A percentile compares a stretch with the other conserved stretches of the same genome.
Conservation (phyloP, 2,113 vertebrate genomes). For the Mugil cephalus region DNA sequence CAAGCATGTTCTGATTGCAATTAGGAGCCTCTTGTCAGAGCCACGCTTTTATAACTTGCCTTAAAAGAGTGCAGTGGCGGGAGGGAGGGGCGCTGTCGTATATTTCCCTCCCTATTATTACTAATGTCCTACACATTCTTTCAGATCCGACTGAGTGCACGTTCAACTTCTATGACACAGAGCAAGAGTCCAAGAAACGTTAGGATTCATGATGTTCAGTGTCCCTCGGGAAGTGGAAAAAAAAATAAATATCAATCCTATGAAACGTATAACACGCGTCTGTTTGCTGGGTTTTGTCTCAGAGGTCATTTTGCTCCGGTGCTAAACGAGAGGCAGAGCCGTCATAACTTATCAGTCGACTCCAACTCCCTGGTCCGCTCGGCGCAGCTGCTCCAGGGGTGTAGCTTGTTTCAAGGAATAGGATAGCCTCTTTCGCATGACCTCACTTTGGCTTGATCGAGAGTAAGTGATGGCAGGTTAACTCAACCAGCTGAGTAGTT, state of each 20-base stretch:
- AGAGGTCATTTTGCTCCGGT: not conserved
- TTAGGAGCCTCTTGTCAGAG: conserved; percentile 64
- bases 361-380: conserved; percentile 16
- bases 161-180: not conserved
- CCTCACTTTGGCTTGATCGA: conserved; percentile 29
- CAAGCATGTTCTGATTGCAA: conserved; percentile 71
- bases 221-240: not conserved
- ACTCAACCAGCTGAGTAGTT: conserved; percentile 11
- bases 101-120: not conserved
- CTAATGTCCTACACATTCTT: not conserved
- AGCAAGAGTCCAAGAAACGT: not conserved
- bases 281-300: conserved; percentile 2
- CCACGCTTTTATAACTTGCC: conserved; percentile 71
- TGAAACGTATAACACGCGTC: not conserved
- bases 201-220: conserved; percentile 1
- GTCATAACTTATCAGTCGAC: conserved; percentile 39
- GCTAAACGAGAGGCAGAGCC: conserved; percentile 16
- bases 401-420: conserved; percentile 44
- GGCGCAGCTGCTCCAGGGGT: conserved; percentile 50
- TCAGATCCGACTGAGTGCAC: not conserved
- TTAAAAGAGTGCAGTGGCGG: conserved; percentile 44
- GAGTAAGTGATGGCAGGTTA: conserved; percentile 28
- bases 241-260: not conserved
- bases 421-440: conserved; percentile 23
- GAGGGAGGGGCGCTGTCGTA: conserved; percentile 12